These are phyloP conservation scores for Cryptotis parvus DNA, from an alignment of 2,113 vertebrate genomes.

Conservation along the genomic window DNA sequence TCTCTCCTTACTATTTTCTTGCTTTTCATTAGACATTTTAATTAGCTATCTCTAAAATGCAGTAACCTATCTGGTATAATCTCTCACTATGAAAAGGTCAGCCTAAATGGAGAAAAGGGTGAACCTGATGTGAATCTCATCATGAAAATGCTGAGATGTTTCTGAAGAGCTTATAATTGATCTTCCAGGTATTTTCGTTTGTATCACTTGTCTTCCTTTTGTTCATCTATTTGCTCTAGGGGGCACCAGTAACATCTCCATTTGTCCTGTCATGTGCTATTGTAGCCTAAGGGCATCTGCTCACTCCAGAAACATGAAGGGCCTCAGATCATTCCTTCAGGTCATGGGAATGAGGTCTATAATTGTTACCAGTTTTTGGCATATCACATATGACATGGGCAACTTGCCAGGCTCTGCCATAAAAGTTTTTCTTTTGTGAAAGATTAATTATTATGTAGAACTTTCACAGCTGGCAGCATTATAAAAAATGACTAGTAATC, in stretches of 20 bases:
- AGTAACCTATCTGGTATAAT: not conserved
- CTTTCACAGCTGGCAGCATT: not conserved
- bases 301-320: no score
- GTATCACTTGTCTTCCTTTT: no score
- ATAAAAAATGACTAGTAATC: conserved; percentile 35
- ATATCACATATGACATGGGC: no score
- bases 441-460: conserved; percentile 50
- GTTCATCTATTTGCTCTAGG: no score
- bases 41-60: conserved; percentile 44
- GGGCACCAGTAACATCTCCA: no score
- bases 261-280: no score
- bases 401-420: no score
- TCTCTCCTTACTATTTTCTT: not conserved
- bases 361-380: no score
- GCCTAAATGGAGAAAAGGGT: conserved; percentile 21
- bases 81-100: conserved; percentile 62
- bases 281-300: no score
- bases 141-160: conserved; percentile 62
- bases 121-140: conserved; percentile 38
- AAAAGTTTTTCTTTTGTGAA: conserved; percentile 55
- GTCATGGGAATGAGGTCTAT: no score
- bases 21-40: conserved; percentile 41
- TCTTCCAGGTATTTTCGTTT: no score
- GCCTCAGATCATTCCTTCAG: no score
- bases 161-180: conserved; percentile 48